Evolutionary conservation across 2,797 vertebrate species (phyloP).

Genomic region (Peromyscus attwateri): DNA sequence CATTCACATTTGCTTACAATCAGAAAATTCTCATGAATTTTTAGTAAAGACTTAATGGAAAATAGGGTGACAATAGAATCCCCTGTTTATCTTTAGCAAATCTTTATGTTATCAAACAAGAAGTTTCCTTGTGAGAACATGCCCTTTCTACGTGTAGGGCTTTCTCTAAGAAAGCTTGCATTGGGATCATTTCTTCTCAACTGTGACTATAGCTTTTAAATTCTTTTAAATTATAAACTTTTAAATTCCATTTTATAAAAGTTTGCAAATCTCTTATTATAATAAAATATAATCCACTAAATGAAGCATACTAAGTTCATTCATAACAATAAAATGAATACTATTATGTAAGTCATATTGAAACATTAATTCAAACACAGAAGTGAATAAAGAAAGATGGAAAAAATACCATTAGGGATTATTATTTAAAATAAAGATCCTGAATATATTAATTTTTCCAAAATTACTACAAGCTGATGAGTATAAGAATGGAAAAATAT

Average conservation of each 20-base stretch:
- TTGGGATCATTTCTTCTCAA: neutral
- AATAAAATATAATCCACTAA: slow-evolving; percentile 26
- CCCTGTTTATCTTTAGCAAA: neutral
- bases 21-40: neutral
- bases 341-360: neutral
- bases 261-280: slow-evolving; percentile 18
- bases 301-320: neutral
- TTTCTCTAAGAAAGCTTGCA: neutral
- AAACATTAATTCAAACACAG: neutral
- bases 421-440: neutral
- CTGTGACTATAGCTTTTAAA: neutral
- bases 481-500: neutral
- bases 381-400: neutral
- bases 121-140: neutral
- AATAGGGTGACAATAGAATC: too few species aligned
- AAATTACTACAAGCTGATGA: neutral
- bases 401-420: neutral
- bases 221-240: too few species aligned
- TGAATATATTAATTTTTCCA: neutral
- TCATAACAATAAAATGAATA: neutral
- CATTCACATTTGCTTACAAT: neutral
- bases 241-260: slow-evolving; percentile 43
- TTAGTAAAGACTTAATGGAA: neutral
- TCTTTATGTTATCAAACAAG: neutral
- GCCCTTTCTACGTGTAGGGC: neutral